phyloP scores from a whole-genome alignment of 2,888 invertebrate genomes.

The Drosophila testacea region DNA sequence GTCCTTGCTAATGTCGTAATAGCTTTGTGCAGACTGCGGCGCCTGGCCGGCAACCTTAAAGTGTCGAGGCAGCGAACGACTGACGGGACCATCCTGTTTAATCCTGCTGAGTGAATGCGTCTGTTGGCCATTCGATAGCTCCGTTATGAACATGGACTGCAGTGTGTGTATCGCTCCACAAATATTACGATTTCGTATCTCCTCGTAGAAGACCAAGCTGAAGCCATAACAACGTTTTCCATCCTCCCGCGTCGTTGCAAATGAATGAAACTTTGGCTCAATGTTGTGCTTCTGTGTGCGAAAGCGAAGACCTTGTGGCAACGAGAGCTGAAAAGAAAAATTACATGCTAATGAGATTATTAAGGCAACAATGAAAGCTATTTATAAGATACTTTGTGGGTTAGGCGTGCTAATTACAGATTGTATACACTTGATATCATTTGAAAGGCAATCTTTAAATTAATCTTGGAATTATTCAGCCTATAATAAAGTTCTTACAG shows the following conservation, averaged over 20 bases:
- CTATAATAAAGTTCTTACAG: neutral
- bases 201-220: conserved; percentile 97
- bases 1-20: conserved; percentile 97
- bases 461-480: neutral
- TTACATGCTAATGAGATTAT: conserved; percentile 17
- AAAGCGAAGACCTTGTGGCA: conserved; percentile 97
- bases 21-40: conserved; percentile 91
- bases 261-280: conserved; percentile 97
- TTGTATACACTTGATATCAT: neutral
- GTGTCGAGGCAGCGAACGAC: conserved; percentile 94
- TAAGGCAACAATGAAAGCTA: conserved; percentile 23
- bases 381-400: conserved; percentile 4
- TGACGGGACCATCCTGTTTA: conserved; percentile 89
- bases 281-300: conserved; percentile 96
- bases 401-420: neutral
- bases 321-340: conserved; percentile 89
- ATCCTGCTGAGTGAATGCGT: conserved; percentile 88
- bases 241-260: conserved; percentile 98
- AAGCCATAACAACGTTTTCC: conserved; percentile 97
- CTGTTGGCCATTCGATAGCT: conserved; percentile 92
- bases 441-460: neutral
- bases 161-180: conserved; percentile 97
- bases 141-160: conserved; percentile 95
- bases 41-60: conserved; percentile 93
- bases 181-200: conserved; percentile 95